Base-by-base conservation (phyloP, 2,113 vertebrate species). In the Microtus pennsylvanicus region DNA sequence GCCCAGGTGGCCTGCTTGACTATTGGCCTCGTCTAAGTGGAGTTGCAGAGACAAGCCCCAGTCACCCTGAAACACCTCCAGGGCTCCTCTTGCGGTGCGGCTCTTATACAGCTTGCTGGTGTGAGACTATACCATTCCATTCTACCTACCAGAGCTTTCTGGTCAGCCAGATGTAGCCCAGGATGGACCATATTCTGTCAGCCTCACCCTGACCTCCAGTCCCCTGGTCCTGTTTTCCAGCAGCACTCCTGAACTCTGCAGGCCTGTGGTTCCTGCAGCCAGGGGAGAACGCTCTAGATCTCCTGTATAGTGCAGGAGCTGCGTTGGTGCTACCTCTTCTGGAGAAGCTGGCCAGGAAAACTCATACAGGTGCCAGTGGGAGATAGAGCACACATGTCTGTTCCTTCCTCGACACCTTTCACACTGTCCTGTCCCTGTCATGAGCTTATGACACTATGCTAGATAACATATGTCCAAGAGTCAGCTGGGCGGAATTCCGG, bases 41-140 rank as follows among this genome's bases (percentile, higher is more conserved):
- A 17, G 42, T 12, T 11, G 0, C 72, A 13, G 24, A 45, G 52
- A 6, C 3, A 78, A 82, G 61, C 76, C 1, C 0, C 7, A 22
- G 4, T 10, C 0, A 2, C n/a, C 4, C 16, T 0, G 16, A 7
- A 22, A 11, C 13, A 42, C 7, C 14, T 24, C 1, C 55, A 21
- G 33, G 26, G 35, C 45, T 6, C 0, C 26, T 21, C 21, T 21
- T 65, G 24, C 30, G 17, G 28, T 58, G 38, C 61, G 55, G 8
- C 47, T 85, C 33, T n/a, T 81, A 8, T 5, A 47, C 22, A 10
- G 24, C 45, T 61, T 35, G 55, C 11, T 24, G 14, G 0, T 13
- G 38, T 33, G 72, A 55, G 28, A 38, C 50, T 26, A 47, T 9
- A 83, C 87, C 21, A 24, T 45, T 35, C 61, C 45, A 78, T 76